These are phyloP conservation scores for Lethenteron reissneri DNA, from an alignment of 2,113 vertebrate species.

Conservation along the genomic window DNA sequence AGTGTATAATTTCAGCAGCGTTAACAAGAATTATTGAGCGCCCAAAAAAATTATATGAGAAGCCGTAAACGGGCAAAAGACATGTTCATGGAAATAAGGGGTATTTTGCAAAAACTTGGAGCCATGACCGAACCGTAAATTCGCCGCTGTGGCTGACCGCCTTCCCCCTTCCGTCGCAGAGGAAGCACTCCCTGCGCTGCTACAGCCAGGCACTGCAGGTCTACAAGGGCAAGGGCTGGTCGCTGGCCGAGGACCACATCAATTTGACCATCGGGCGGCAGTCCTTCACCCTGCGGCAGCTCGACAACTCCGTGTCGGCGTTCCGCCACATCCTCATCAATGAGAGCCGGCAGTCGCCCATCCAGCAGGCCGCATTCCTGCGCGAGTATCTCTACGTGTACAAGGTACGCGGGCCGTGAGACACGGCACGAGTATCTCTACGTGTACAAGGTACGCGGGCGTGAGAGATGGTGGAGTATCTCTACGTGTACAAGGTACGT, in stretches of 20 bases:
- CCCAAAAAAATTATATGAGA: too few species aligned
- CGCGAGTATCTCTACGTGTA: slow-evolving; percentile 91
- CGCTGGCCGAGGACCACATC: slow-evolving; percentile 87
- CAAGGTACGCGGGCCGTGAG: slow-evolving; percentile 36
- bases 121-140: too few species aligned
- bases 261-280: slow-evolving; percentile 94
- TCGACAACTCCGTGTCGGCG: slow-evolving; percentile 60
- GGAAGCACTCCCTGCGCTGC: slow-evolving; percentile 72
- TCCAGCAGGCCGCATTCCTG: slow-evolving; percentile 76
- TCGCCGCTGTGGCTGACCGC: neutral
- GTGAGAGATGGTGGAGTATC: slow-evolving; percentile 73
- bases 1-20: too few species aligned
- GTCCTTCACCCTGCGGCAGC: slow-evolving; percentile 60
- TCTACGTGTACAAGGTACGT: slow-evolving; percentile 75
- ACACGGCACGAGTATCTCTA: slow-evolving; percentile 66
- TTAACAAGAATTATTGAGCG: too few species aligned
- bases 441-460: slow-evolving; percentile 53
- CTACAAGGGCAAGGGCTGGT: slow-evolving; percentile 85
- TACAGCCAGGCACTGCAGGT: slow-evolving; percentile 97
- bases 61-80: too few species aligned
- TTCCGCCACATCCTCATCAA: slow-evolving; percentile 81
- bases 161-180: slow-evolving; percentile 24
- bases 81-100: too few species aligned
- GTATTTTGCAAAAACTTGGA: too few species aligned
- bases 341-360: slow-evolving; percentile 68